Percentiles rank a stretch among this genome's conserved stretches.
phyloP scores from a whole-genome alignment of 2,113 vertebrate species.

The Bambusicola thoracicus region DNA sequence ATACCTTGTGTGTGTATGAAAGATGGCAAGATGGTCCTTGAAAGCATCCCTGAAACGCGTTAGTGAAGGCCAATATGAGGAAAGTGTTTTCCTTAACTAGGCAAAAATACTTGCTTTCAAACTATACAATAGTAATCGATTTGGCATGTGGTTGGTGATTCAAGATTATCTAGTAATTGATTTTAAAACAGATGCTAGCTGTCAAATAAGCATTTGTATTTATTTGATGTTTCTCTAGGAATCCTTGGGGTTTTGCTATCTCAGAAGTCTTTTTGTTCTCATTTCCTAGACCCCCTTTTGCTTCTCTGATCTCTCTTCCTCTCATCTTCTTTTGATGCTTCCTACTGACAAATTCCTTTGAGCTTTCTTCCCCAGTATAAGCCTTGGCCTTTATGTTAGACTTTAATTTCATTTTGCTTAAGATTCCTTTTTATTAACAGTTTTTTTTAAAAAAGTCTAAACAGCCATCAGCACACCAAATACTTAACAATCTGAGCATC shows the following conservation, averaged over 20 bases:
- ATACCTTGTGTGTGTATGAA: neutral
- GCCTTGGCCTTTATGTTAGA: neutral
- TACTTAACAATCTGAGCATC: neutral
- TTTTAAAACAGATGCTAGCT: conserved; percentile 65
- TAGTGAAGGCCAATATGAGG: neutral
- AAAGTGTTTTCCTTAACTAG: neutral
- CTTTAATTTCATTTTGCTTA: conserved; percentile 45
- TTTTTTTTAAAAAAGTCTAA: conserved; percentile 5
- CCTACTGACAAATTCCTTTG: conserved; percentile 54
- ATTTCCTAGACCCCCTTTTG: conserved; percentile 20
- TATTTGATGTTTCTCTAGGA: conserved; percentile 61
- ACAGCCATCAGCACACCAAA: neutral
- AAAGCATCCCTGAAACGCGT: neutral
- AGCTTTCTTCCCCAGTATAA: conserved; percentile 10
- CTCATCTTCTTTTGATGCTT: conserved; percentile 52
- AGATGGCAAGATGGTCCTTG: neutral
- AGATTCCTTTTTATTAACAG: conserved; percentile 21
- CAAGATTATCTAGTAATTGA: conserved; percentile 59
- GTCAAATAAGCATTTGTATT: conserved; percentile 66
- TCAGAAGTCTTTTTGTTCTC: conserved; percentile 63
- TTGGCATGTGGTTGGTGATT: neutral
- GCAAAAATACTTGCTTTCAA: conserved; percentile 27
- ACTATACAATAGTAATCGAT: neutral
- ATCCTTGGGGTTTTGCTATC: conserved; percentile 6
- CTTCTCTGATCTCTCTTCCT: conserved; percentile 54